phyloP scores from a whole-genome alignment of 2,797 vertebrate species.

The Acrossocheilus wenchowensis region DNA sequence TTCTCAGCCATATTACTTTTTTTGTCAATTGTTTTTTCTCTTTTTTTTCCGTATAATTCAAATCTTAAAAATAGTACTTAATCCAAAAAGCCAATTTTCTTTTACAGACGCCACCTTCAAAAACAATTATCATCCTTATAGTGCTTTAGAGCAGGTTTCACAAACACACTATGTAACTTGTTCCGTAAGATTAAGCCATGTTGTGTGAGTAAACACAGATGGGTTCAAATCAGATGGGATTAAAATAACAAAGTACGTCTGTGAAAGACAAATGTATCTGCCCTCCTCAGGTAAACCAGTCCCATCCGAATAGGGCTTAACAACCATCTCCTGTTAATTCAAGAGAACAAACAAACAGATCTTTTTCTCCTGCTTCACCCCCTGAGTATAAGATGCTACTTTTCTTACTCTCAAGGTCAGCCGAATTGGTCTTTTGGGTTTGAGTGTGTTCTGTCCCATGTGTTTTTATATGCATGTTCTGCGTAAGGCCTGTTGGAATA shows the following conservation, averaged over 20 bases:
- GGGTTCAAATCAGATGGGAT: conserved; percentile 1
- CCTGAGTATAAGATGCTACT: neutral
- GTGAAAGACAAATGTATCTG: neutral
- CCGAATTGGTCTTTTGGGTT: conserved; percentile 27
- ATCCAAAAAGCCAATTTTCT: neutral
- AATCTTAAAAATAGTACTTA: neutral
- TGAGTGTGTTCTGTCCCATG: neutral
- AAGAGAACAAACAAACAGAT: conserved; percentile 13
- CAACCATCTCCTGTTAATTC: conserved; percentile 9
- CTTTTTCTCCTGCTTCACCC: neutral
- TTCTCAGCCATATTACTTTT: neutral
- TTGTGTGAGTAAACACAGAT: conserved; percentile 2
- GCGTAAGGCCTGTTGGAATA: neutral
- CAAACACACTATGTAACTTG: neutral
- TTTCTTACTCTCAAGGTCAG: neutral
- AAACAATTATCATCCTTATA: too few species aligned
- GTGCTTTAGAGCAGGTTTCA: neutral
- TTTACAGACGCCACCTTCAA: neutral
- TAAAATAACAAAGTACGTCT: neutral
- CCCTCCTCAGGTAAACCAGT: neutral
- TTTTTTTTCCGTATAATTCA: neutral
- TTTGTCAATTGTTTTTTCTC: too few species aligned
- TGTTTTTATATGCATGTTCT: neutral
- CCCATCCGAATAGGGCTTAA: neutral
- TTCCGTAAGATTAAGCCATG: neutral